Evolutionary conservation across 2,797 vertebrate genomes (phyloP), one percentile per base, ranked within the genome.

Genomic region (Gymnothorax reevesii): DNA sequence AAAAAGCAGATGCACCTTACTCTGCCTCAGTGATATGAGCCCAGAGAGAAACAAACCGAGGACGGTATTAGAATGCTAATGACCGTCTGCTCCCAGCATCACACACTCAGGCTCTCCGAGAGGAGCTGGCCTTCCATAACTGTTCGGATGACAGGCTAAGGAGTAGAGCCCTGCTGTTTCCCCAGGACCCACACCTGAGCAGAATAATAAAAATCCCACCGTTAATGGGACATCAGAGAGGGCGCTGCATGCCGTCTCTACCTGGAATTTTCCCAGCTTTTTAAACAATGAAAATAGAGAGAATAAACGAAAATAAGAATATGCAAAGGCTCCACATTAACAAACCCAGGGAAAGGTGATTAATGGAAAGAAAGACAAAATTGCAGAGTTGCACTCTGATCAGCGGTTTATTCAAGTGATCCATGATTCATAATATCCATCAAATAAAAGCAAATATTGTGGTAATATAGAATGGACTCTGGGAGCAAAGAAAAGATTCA

Each of bases 221-320:
- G 27, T 49, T 80, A 80, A 80, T 80, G 77, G 49, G 52, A n/a
- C 49, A 80, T 80, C 77, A 80, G 52, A 55, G 77, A 80, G 77
- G 77, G 54, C 77, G 17, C 17, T 20, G 49, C 77, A 25, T 80
- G 77, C 55, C 77, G 55, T 80, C 77, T 80, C 77, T 54, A 80
- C 54, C 77, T n/a, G 5, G 52, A 80, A 49, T 54, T 8, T 54
- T 80, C 77, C 77, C 52, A 22, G 52, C 7, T 80, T 55, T 55
- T 80, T n/a, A 0, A 20, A 55, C 25, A 52, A 80, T 22, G 77
- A 54, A 49, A 80, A 80, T 6, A 80, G 52, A 54, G 49, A 80
- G 22, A 80, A 80, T 54, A 54, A 69, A n/a, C 2, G 22, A n/a
- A 22, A 9, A n/a, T 9, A n/a, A n/a, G 9, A 80, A 80, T 54